Evolutionary conservation across 2,888 invertebrate species (phyloP).

Genomic region (Zaprionus obscuricornis): DNA sequence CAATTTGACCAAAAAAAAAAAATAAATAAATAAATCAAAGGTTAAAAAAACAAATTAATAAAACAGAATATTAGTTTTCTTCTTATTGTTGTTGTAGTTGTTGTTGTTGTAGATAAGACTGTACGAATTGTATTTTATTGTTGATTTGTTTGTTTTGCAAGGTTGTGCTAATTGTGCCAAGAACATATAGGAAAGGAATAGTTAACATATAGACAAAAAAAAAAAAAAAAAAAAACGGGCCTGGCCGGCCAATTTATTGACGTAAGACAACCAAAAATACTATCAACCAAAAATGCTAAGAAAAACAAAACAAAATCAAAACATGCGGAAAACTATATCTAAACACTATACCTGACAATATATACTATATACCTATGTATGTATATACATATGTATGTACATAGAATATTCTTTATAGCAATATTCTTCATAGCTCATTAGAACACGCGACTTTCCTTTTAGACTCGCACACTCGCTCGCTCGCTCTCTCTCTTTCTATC

Average conservation of each 20-base stretch:
- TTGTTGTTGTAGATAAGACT: conserved; percentile 15
- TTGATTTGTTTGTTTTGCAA: conserved; percentile 38
- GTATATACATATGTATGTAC: too few relatives aligned
- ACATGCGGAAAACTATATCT: conserved; percentile 46
- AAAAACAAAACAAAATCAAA: conserved; percentile 6
- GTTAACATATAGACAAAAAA: too few relatives aligned
- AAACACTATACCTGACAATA: conserved; percentile 5
- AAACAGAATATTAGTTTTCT: not conserved
- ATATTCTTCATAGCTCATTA: conserved; percentile 11
- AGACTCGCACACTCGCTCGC: not conserved
- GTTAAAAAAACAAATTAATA: not conserved
- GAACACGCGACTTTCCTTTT: conserved; percentile 32
- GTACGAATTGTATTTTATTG: conserved; percentile 22
- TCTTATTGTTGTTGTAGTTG: not conserved
- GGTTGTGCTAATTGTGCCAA: conserved; percentile 68
- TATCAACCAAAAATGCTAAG: conserved; percentile 32
- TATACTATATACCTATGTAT: not conserved
- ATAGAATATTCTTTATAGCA: not conserved
- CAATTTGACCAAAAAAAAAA: conserved; percentile 3
- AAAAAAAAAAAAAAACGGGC: conserved; percentile 32
- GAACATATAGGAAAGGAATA: too few relatives aligned
- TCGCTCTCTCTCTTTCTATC: too few relatives aligned
- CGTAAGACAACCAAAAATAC: conserved; percentile 45
- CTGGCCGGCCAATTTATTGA: conserved; percentile 35
- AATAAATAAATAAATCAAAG: not conserved